Conservation (phyloP, 2,797 vertebrate genomes). For the Halcyon chelicuti region DNA sequence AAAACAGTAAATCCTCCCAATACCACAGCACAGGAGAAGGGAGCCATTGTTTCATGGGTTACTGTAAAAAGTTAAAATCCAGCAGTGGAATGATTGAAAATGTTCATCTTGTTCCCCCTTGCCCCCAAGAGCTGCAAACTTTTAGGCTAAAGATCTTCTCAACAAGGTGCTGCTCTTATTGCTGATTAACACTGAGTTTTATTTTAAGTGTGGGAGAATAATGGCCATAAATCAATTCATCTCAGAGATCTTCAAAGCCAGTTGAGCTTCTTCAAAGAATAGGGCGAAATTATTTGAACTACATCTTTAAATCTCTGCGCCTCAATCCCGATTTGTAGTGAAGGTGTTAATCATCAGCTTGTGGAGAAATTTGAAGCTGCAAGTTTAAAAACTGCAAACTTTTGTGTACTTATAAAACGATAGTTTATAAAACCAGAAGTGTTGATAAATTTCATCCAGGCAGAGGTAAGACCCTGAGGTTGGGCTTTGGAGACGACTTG, state of each 20-base stretch:
- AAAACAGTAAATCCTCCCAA: background rate
- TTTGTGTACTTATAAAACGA: background rate
- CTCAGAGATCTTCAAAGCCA: background rate
- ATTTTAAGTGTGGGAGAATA: background rate
- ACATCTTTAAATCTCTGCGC: background rate
- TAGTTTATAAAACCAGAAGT: background rate
- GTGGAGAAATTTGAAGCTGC: background rate
- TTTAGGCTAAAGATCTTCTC: background rate
- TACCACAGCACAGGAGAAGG: accelerated
- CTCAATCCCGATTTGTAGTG: background rate
- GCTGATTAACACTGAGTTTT: background rate
- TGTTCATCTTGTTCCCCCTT: accelerated
- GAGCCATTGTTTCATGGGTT: background rate
- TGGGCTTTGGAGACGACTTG: background rate
- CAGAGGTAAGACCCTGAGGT: background rate
- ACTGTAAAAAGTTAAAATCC: background rate
- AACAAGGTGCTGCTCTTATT: background rate
- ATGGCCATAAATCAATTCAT: background rate
- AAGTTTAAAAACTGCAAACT: background rate
- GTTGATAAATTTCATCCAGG: background rate
- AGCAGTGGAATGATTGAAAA: background rate
- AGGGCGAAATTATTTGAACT: background rate
- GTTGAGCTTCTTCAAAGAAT: background rate
- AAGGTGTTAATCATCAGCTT: background rate
- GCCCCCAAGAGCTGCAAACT: background rate